A percentile compares a stretch with the other conserved stretches of the same genome.
These are phyloP conservation scores for Cryptotermes secundus DNA, from an alignment of 1,140 invertebrate species.

Conservation along the genomic window DNA sequence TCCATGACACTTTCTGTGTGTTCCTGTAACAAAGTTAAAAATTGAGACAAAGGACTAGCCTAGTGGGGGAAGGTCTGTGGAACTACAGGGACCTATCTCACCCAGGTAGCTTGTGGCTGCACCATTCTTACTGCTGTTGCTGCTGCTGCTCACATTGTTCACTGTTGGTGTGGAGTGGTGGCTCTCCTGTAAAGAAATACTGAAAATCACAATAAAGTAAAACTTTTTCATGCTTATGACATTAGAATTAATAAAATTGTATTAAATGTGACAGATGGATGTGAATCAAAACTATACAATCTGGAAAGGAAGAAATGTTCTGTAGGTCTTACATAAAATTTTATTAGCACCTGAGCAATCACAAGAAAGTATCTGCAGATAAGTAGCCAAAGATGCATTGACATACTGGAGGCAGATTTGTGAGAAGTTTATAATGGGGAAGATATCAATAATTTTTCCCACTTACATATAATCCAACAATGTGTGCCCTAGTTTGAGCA, in stretches of 20 bases:
- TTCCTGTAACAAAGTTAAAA: conserved; percentile 14
- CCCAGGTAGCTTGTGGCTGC: conserved; percentile 29
- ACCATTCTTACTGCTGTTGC: background rate
- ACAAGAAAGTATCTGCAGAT: too few relatives aligned
- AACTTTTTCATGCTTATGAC: background rate
- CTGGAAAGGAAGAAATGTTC: too few relatives aligned
- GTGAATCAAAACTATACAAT: background rate
- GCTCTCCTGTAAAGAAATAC: background rate
- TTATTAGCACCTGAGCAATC: too few relatives aligned
- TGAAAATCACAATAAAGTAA: background rate
- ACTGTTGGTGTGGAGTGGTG: conserved; percentile 5
- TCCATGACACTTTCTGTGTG: conserved; percentile 4
- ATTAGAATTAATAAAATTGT: background rate
- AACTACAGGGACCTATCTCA: conserved; percentile 31
- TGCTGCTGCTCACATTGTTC: conserved; percentile 17
- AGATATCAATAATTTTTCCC: too few relatives aligned
- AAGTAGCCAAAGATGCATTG: too few relatives aligned
- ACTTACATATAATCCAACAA: too few relatives aligned
- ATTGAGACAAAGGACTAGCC: background rate
- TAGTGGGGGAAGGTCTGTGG: conserved; percentile 27
- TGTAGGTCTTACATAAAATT: too few relatives aligned
- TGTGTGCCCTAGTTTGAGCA: too few relatives aligned
- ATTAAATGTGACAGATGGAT: conserved; percentile 1
- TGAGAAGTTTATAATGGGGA: too few relatives aligned
- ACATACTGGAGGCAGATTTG: too few relatives aligned